phyloP scores from a whole-genome alignment of 2,888 invertebrate species.

The Athalia circularis region DNA sequence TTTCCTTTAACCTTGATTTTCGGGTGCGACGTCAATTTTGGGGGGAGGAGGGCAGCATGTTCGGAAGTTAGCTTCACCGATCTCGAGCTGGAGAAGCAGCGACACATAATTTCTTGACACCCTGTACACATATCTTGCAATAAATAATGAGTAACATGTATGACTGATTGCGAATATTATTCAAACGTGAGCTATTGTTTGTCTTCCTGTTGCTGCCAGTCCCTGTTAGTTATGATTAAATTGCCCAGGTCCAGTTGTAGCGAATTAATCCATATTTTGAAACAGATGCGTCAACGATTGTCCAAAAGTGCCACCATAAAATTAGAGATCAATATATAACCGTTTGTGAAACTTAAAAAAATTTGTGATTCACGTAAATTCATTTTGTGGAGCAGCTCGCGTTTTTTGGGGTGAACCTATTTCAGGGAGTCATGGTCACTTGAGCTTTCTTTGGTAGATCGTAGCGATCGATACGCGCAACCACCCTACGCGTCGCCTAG shows the following conservation, averaged over 20 bases:
- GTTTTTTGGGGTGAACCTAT: background rate
- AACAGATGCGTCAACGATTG: background rate
- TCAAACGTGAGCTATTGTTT: background rate
- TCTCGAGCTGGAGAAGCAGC: too few relatives aligned
- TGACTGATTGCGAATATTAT: background rate
- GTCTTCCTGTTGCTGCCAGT: background rate
- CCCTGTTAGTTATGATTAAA: background rate
- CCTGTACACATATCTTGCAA: too few relatives aligned
- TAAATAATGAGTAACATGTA: too few relatives aligned
- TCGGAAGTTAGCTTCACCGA: too few relatives aligned
- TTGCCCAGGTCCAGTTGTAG: background rate
- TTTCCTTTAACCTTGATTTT: too few relatives aligned
- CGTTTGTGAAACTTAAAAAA: background rate
- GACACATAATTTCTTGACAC: too few relatives aligned
- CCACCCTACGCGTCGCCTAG: conserved; percentile 18
- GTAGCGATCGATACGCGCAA: conserved; percentile 9
- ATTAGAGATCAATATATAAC: background rate
- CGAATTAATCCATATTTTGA: background rate
- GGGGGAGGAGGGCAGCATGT: too few relatives aligned
- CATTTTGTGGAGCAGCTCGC: background rate
- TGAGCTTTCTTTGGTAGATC: background rate
- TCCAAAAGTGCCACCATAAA: background rate
- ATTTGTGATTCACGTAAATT: too few relatives aligned
- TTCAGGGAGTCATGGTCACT: background rate
- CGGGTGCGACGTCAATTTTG: too few relatives aligned